Conservation (phyloP, 2,888 invertebrate genomes). For the Spicauda simplicius region DNA sequence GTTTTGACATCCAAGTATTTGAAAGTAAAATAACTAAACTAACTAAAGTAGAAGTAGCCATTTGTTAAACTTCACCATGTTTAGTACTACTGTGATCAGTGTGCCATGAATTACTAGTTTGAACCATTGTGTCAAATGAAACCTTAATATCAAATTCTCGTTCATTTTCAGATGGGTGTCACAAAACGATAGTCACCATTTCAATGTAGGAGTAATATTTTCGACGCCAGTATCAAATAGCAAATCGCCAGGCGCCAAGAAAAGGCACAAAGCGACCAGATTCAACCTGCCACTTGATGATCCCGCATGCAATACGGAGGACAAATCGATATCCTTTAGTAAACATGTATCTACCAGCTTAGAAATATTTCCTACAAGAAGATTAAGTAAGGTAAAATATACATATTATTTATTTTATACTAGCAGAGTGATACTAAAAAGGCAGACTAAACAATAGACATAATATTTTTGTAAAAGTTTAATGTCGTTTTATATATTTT, state of each 20-base stretch:
- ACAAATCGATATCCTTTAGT: slow-evolving; percentile 70
- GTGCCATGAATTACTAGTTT: no score
- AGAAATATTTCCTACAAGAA: slow-evolving; percentile 80
- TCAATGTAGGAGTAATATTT: slow-evolving; percentile 89
- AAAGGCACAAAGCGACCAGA: slow-evolving; percentile 84
- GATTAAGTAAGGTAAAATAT: slow-evolving; percentile 71
- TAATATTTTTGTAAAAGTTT: no score
- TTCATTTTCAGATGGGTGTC: slow-evolving; percentile 79
- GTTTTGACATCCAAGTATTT: no score
- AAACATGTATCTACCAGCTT: slow-evolving; percentile 80
- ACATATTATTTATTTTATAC: background rate
- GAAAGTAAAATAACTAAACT: no score
- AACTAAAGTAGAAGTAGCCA: no score
- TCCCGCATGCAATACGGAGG: slow-evolving; percentile 66
- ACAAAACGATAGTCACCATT: slow-evolving; percentile 85
- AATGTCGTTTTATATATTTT: no score
- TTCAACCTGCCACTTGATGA: slow-evolving; percentile 86
- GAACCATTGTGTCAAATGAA: no score
- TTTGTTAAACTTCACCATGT: no score
- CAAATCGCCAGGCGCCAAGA: slow-evolving; percentile 70
- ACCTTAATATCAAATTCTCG: background rate
- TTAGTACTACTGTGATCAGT: no score
- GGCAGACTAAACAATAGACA: no score
- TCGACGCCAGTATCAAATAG: slow-evolving; percentile 89
- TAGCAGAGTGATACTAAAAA: no score